Base-by-base conservation (phyloP, 2,888 invertebrate genomes). In the Dasypolia templi region DNA sequence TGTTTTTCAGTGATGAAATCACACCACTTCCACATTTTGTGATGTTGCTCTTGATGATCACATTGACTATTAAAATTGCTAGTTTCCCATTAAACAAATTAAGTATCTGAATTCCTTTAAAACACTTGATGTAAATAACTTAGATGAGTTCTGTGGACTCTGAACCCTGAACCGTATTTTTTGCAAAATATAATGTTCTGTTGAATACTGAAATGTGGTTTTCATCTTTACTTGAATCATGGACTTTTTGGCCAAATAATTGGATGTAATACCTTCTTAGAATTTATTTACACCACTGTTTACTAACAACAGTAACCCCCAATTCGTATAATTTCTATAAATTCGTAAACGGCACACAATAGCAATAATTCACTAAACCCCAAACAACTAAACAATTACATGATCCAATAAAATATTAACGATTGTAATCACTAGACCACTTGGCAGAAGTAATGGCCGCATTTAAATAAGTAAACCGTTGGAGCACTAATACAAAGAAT, bases 401-500 rank as follows among this genome's bases (percentile, higher is more conserved):
- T 53, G 67, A n/a, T 29, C 64, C 68, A 71, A 66, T 66, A 65
- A 75, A 44, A 65, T 35, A 77, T 71, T 42, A 55, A 56, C 61
- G 59, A 26, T 22, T 42, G 51, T 56, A 51, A 59, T 68, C 62
- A 72, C 51, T 51, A 29, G 19, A 51, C 39, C 35, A 58, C 58
- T 83, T 44, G 68, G 35, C 19, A 59, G 32, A 46, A 49, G 46
- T 80, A 84, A 84, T 72, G 76, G 14, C 46, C 51, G 46, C 69
- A 72, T 72, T 76, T n/a, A 69, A 74, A 67, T 79, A 79, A 59
- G 46, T 70, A 83, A 79, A 61, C 58, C 46, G 44, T 59, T 39
- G 12, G 26, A 61, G 39, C 32, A 62, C 42, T 68, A 71, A 64
- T 46, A 83, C 76, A 66, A 69, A 80, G 84, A 84, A 81, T 76